A percentile compares a stretch with the other conserved stretches of the same genome.
These are phyloP conservation scores for Thalpophila matura DNA, from an alignment of 2,888 invertebrate genomes.

Conservation along the genomic window DNA sequence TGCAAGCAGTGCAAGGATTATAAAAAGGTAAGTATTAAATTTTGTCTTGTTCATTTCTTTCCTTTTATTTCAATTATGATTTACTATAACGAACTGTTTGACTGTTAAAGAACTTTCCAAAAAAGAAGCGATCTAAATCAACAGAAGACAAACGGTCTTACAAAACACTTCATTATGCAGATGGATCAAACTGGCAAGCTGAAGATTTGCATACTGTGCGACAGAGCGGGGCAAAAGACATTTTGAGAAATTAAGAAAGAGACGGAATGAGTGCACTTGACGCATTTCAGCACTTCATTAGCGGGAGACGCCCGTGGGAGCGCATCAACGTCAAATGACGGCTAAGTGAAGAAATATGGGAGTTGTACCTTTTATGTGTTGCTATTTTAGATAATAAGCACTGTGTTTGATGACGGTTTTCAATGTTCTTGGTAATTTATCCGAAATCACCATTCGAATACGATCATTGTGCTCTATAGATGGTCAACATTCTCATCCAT, in stretches of 20 bases:
- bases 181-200: constrained; percentile 74
- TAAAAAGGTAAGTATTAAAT: too few relatives aligned
- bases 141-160: constrained; percentile 61
- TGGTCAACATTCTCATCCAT: too few relatives aligned
- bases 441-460: too few relatives aligned
- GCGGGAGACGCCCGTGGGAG: constrained; percentile 70
- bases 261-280: constrained; percentile 70
- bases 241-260: constrained; percentile 62
- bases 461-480: too few relatives aligned
- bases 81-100: neutral
- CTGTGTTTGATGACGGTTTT: neutral
- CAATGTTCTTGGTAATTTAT: neutral
- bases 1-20: too few relatives aligned
- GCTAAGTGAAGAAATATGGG: constrained; percentile 61
- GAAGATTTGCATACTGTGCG: constrained; percentile 66
- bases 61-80: neutral
- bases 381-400: constrained; percentile 24
- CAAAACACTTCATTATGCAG: constrained; percentile 78
- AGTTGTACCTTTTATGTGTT: constrained; percentile 46
- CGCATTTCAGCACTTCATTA: constrained; percentile 80
- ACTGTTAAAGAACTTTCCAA: constrained; percentile 24
- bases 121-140: constrained; percentile 25
- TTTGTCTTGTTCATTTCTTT: too few relatives aligned
- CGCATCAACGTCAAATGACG: constrained; percentile 66
- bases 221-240: constrained; percentile 63